Evolutionary conservation across 2,797 vertebrate species (phyloP).

Genomic region (Sebastes oblongus): DNA sequence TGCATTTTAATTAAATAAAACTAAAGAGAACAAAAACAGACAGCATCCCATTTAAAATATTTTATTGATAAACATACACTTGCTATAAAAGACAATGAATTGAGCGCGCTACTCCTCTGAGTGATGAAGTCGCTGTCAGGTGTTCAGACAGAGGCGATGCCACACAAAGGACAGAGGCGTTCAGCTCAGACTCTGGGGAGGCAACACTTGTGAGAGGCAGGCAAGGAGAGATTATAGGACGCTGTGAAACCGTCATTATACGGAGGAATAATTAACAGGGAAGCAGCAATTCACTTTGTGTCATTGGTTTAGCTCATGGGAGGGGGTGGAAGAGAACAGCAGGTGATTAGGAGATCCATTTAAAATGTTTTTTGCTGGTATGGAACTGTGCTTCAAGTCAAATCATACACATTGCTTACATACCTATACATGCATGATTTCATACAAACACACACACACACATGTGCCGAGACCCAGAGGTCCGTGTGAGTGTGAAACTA

Average conservation of each 20-base stretch:
- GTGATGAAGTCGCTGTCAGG: constrained; percentile 72
- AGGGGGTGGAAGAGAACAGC: constrained; percentile 22
- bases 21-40: not conserved
- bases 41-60: constrained; percentile 78
- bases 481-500: constrained; percentile 49
- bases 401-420: constrained; percentile 48
- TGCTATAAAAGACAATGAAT: constrained; percentile 95
- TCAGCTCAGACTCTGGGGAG: constrained; percentile 54
- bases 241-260: constrained; percentile 15
- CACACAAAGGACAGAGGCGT: constrained; percentile 35
- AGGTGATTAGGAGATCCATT: constrained; percentile 40
- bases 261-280: constrained; percentile 20
- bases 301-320: constrained; percentile 65
- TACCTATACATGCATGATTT: constrained; percentile 34
- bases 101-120: constrained; percentile 80
- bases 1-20: not conserved
- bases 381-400: constrained; percentile 72
- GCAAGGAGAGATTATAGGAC: constrained; percentile 36
- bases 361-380: constrained; percentile 72
- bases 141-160: constrained; percentile 34
- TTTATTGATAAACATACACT: constrained; percentile 99
- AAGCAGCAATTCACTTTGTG: constrained; percentile 65
- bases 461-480: constrained; percentile 62
- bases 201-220: constrained; percentile 67
- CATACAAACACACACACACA: constrained; percentile 35